Evolutionary conservation across 2,797 vertebrate species (phyloP), one percentile per base, ranked within the genome.

Genomic region (Phrynocephalus forsythii): DNA sequence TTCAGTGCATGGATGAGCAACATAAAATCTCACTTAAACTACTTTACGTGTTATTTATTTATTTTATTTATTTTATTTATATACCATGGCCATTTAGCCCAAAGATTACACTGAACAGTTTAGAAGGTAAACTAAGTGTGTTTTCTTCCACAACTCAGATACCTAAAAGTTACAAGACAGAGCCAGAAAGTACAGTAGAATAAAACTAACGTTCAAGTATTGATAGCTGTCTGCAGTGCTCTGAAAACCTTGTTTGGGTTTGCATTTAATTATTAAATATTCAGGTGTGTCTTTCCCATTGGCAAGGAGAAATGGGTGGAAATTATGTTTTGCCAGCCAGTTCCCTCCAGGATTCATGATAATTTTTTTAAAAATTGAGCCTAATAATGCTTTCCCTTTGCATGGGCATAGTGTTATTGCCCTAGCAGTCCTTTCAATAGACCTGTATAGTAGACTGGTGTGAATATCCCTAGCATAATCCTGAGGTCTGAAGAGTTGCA

Each of bases 1-100:
- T 84, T 79, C 22, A 52, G n/a, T 20, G 63, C 86, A 87, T 10
- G 28, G 44, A 60, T 83, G 50, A 69, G 48, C 80, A 87, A 69
- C 26, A 50, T 75, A 75, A 82, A 48, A 75, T 75, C 60, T 48
- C 28, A 83, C 78, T 83, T 83, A 83, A 28, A 60, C 13, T 78
- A 50, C 38, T 44, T 44, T 44, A 44, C 3, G 38, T 44, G 38
- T 44, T 44, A 44, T 44, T 44, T 44, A 44, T 44, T 44, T 44
- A 44, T 44, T 44, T 44, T 44, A 44, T 44, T 44, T 44, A 44
- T 44, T 44, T 44, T 44, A 44, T 44, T 44, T 44, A 44, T 44
- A 44, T 44, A 44, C 38, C 5, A 44, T 44, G 38, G 38, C 38
- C 38, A 44, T 44, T 3, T 44, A 44, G 38, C 38, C 38, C 38